phyloP scores from a whole-genome alignment of 2,888 invertebrate genomes.

The Ischnura elegans region DNA sequence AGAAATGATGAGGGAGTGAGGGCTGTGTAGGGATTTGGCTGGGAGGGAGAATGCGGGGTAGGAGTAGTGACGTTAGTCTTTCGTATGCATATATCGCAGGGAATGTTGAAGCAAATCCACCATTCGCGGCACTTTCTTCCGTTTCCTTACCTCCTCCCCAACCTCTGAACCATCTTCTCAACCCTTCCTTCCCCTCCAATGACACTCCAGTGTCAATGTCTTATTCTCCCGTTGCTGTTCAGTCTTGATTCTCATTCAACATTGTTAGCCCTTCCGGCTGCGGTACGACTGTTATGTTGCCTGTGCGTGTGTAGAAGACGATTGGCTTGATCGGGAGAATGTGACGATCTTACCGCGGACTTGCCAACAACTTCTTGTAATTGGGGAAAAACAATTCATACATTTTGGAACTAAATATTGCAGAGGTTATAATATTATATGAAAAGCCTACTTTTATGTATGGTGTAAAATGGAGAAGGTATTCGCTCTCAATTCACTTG shows the following conservation, averaged over 20 bases:
- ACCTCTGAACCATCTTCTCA: background rate
- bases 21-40: background rate
- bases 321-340: too few species aligned
- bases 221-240: background rate
- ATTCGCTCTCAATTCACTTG: too few species aligned
- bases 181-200: conserved; percentile 9
- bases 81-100: conserved; percentile 59
- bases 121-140: conserved; percentile 41
- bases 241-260: background rate
- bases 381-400: too few species aligned
- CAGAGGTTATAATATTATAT: too few species aligned
- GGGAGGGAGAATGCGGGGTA: background rate
- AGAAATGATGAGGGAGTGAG: background rate
- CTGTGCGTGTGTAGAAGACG: too few species aligned
- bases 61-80: conserved; percentile 62
- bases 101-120: conserved; percentile 54
- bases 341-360: too few species aligned
- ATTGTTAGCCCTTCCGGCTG: background rate
- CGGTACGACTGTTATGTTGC: background rate
- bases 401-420: too few species aligned
- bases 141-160: too few species aligned
- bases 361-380: too few species aligned
- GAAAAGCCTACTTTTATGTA: too few species aligned
- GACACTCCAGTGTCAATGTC: conserved; percentile 32
- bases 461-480: too few species aligned